Evolutionary conservation across 2,113 vertebrate species (phyloP).

Genomic region (Ploceus nigricollis): DNA sequence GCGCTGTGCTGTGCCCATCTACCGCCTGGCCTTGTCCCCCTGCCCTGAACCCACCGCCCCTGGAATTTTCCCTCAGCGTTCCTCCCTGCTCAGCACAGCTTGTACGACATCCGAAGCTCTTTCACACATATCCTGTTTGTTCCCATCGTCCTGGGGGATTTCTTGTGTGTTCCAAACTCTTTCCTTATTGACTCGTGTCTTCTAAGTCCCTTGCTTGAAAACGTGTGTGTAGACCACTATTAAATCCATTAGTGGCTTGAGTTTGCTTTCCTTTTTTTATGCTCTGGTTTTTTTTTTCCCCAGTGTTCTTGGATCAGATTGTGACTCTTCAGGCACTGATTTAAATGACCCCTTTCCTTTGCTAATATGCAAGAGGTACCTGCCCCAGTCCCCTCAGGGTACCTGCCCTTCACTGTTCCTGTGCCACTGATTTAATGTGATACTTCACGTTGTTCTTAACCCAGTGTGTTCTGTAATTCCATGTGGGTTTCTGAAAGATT

Average conservation of each 20-base stretch:
- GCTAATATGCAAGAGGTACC: neutral
- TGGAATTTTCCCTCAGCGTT: neutral
- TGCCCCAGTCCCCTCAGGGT: too few relatives aligned
- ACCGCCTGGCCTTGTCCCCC: fast-evolving
- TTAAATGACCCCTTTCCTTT: neutral
- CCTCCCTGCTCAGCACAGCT: neutral
- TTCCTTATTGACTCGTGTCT: fast-evolving
- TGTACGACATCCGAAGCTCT: neutral
- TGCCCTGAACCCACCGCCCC: fast-evolving
- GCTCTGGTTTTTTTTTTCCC: neutral
- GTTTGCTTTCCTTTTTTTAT: neutral
- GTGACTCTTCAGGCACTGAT: neutral
- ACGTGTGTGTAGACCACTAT: fast-evolving
- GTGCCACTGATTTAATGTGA: neutral
- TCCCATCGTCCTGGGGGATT: neutral
- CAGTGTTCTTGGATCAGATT: neutral
- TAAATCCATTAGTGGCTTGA: neutral
- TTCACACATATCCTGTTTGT: fast-evolving
- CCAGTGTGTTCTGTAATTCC: neutral
- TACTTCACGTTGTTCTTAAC: neutral
- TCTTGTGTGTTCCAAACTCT: neutral
- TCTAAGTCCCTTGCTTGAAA: neutral
- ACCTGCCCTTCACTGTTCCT: fast-evolving
- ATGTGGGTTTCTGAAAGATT: fast-evolving
- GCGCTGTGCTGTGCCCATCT: fast-evolving